Conservation (phyloP, 2,113 vertebrate species). For the Mionectes macconnelli region DNA sequence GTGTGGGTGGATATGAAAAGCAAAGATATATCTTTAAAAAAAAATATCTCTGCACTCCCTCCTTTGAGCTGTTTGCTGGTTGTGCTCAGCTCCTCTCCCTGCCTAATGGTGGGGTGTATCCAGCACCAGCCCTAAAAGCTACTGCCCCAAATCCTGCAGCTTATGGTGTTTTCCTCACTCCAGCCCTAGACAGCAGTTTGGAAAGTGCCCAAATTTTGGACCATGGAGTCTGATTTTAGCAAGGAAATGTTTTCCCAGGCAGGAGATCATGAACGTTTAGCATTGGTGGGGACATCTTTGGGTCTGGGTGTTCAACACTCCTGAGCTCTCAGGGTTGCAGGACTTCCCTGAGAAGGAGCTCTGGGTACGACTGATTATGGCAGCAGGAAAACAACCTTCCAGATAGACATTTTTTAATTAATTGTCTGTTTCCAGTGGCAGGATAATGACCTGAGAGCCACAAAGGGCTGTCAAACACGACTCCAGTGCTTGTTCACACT, state of each 20-base stretch:
- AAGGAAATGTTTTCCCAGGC: not conserved
- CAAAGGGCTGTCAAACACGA: not conserved
- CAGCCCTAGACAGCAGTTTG: not conserved
- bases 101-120: fast-evolving
- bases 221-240: not conserved
- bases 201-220: not conserved
- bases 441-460: not conserved
- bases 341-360: not conserved
- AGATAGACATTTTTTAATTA: not conserved
- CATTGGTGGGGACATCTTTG: not conserved
- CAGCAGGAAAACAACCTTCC: not conserved
- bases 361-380: fast-evolving
- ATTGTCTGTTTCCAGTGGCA: not conserved
- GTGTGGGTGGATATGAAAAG: not conserved
- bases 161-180: not conserved
- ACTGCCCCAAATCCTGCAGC: not conserved
- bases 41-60: not conserved
- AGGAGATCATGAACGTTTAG: fast-evolving
- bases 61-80: not conserved
- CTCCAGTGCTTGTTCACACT: too few species aligned
- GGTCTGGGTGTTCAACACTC: too few species aligned
- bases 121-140: not conserved
- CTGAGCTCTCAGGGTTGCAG: not conserved
- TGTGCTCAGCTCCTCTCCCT: not conserved
- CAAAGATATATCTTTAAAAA: not conserved